Percentiles rank a stretch among this genome's conserved stretches.
Conservation (phyloP, 37 sponge, comb jelly and placozoan genomes). For the Aphrocallistes beatrix region DNA sequence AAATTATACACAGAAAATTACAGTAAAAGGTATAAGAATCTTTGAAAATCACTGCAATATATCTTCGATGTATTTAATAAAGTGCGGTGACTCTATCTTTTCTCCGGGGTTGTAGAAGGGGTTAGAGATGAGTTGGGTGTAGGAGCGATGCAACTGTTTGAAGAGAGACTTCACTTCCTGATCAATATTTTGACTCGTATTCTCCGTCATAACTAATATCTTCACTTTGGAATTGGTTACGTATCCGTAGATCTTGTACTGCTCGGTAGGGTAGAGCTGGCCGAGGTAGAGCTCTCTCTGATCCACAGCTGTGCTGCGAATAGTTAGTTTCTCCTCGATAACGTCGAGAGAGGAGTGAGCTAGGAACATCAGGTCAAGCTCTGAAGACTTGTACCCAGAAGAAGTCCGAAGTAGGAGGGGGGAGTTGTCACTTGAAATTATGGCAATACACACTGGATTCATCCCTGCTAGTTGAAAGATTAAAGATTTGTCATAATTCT, state of each 20-base stretch:
- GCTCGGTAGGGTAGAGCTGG: constrained; percentile 85
- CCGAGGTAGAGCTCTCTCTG: constrained; percentile 89
- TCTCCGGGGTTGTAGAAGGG: constrained; percentile 87
- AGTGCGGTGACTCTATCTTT: constrained; percentile 47
- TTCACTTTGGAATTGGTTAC: constrained; percentile 92
- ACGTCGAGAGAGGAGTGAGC: constrained; percentile 94
- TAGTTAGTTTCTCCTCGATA: constrained; percentile 74
- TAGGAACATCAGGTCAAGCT: constrained; percentile 72
- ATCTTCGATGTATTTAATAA: neutral
- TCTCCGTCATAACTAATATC: constrained; percentile 70
- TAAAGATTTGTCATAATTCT: no score
- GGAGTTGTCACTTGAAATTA: constrained; percentile 50
- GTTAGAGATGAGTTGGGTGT: constrained; percentile 69
- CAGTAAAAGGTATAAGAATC: no score
- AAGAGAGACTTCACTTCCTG: constrained; percentile 73
- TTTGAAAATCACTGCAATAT: neutral
- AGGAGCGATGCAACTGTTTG: constrained; percentile 72
- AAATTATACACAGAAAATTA: neutral
- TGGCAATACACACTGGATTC: neutral
- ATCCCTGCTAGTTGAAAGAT: neutral
- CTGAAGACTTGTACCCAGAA: constrained; percentile 43
- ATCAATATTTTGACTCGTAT: constrained; percentile 55
- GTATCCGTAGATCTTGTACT: constrained; percentile 97
- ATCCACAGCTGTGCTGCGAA: constrained; percentile 30
- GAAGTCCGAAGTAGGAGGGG: constrained; percentile 68